phyloP scores from a whole-genome alignment of 2,888 invertebrate species.

The Phanerotoma sp. region DNA sequence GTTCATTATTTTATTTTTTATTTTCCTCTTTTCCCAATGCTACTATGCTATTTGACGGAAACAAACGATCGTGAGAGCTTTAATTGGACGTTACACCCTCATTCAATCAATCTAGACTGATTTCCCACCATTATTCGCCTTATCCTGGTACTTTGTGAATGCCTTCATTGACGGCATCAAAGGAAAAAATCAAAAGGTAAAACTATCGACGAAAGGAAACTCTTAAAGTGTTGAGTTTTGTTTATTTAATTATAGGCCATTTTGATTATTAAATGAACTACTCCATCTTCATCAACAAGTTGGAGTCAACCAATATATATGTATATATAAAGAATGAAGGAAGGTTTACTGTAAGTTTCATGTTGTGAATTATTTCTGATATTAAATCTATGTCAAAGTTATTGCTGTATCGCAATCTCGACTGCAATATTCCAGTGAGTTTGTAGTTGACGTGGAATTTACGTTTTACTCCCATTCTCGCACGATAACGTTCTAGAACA shows the following conservation, averaged over 20 bases:
- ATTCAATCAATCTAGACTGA: constrained; percentile 5
- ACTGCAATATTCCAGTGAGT: too few relatives aligned
- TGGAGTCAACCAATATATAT: neutral
- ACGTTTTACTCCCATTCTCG: neutral
- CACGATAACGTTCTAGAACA: too few relatives aligned
- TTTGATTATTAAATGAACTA: neutral
- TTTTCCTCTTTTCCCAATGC: constrained; percentile 5
- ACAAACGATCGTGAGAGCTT: constrained; percentile 16
- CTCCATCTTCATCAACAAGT: neutral
- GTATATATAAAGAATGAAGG: too few relatives aligned
- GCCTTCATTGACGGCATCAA: neutral
- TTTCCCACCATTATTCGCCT: constrained; percentile 5
- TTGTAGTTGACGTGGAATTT: neutral
- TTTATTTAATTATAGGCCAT: neutral
- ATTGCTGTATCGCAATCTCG: too few relatives aligned
- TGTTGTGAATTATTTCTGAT: too few relatives aligned
- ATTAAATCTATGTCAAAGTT: too few relatives aligned
- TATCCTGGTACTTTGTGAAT: neutral
- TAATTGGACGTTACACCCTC: constrained; percentile 4
- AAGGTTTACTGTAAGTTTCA: too few relatives aligned
- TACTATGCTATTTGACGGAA: constrained; percentile 8
- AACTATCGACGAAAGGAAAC: too few relatives aligned
- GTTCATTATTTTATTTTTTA: too few relatives aligned
- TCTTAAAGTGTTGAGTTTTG: too few relatives aligned
- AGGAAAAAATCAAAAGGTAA: too few relatives aligned